phyloP scores from a whole-genome alignment of 2,888 invertebrate species.

The Coelinius sp. region DNA sequence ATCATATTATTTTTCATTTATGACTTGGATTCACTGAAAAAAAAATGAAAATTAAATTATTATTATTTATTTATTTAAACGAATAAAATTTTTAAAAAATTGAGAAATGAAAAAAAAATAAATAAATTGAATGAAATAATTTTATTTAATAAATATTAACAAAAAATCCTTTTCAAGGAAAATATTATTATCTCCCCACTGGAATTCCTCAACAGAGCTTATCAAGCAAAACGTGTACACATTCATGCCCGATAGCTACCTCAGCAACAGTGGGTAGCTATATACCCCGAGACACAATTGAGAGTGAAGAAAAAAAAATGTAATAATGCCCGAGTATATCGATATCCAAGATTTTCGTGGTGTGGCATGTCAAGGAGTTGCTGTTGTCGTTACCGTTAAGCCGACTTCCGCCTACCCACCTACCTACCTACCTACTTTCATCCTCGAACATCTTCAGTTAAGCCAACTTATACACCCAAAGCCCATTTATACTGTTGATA shows the following conservation, averaged over 20 bases:
- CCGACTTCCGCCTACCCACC: slow-evolving; percentile 67
- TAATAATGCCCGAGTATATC: neutral
- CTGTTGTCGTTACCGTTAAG: slow-evolving; percentile 64
- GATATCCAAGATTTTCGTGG: neutral
- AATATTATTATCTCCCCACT: neutral
- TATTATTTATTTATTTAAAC: neutral
- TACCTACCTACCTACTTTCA: slow-evolving; percentile 64
- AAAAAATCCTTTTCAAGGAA: neutral
- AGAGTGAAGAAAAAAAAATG: neutral
- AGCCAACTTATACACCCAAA: neutral
- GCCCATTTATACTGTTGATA: neutral
- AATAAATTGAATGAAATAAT: neutral
- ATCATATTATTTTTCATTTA: neutral
- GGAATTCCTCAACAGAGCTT: slow-evolving; percentile 5
- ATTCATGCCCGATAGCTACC: slow-evolving; percentile 7
- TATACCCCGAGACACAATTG: neutral
- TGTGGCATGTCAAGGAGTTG: slow-evolving; percentile 24
- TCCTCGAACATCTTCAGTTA: slow-evolving; percentile 40
- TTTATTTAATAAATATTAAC: neutral
- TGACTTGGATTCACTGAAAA: no score
- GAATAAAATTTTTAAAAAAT: neutral
- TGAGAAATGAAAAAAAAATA: neutral
- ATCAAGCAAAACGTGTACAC: slow-evolving; percentile 24
- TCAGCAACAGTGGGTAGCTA: neutral
- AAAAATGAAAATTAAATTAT: no score